These are phyloP conservation scores for Cephalotes varians DNA, from an alignment of 2,888 invertebrate genomes.

Conservation along the genomic window DNA sequence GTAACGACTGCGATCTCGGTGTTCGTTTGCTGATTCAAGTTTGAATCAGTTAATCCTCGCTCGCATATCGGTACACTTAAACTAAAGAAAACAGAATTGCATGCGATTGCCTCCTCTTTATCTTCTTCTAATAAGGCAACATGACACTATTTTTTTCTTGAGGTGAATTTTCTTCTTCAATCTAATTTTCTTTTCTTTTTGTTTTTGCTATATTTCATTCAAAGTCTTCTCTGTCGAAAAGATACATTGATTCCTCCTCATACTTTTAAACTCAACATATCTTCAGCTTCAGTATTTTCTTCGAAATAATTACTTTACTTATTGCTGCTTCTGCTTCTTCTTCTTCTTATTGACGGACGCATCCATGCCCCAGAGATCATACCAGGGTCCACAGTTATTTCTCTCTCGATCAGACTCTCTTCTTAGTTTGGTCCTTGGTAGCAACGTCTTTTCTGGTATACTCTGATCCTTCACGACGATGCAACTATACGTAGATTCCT, in stretches of 20 bases:
- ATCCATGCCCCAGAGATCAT: constrained; percentile 94
- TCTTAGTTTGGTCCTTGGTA: constrained; percentile 91
- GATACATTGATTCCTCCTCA: neutral
- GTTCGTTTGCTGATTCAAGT: neutral
- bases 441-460: constrained; percentile 85
- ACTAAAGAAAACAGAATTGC: neutral
- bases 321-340: constrained; percentile 78
- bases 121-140: neutral
- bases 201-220: neutral
- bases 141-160: neutral
- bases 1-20: neutral
- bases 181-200: neutral
- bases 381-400: constrained; percentile 95
- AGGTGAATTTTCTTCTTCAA: neutral
- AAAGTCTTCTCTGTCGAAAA: neutral
- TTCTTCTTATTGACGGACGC: constrained; percentile 89
- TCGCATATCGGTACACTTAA: neutral
- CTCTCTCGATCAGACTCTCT: constrained; percentile 86
- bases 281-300: neutral
- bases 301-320: constrained; percentile 8
- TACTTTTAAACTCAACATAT: neutral
- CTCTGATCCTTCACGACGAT: constrained; percentile 93
- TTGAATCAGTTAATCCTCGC: neutral
- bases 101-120: neutral
- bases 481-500: constrained; percentile 87